Evolutionary conservation across 1,140 invertebrate genomes (phyloP).

Genomic region (Hesperophylax magnus): DNA sequence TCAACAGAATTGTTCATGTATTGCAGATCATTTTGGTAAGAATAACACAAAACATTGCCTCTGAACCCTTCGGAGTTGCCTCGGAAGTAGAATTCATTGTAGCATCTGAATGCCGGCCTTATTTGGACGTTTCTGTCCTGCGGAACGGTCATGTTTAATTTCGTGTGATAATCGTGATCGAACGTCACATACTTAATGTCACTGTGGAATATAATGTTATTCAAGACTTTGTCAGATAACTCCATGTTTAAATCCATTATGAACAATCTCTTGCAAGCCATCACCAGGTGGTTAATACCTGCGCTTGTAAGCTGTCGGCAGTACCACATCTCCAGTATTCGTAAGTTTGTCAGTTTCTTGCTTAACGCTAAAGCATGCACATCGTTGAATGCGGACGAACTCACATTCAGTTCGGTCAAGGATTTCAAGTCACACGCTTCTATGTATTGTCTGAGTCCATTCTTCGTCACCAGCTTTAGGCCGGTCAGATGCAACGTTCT

Average conservation of each 20-base stretch:
- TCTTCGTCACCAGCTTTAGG: slow-evolving; percentile 29
- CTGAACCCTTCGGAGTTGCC: slow-evolving; percentile 49
- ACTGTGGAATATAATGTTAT: slow-evolving; percentile 22
- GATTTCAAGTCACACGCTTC: slow-evolving; percentile 2
- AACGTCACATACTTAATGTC: slow-evolving; percentile 41
- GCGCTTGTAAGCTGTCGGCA: slow-evolving; percentile 23
- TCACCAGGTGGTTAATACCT: slow-evolving; percentile 18
- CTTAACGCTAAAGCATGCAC: slow-evolving; percentile 21
- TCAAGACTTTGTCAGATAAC: slow-evolving; percentile 15
- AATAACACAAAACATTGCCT: slow-evolving; percentile 46
- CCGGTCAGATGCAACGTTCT: slow-evolving; percentile 44
- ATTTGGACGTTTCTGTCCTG: slow-evolving; percentile 5
- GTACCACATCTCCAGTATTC: slow-evolving; percentile 49
- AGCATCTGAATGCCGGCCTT: slow-evolving; percentile 30
- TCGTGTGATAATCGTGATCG: not conserved
- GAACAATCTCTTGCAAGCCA: slow-evolving; percentile 25
- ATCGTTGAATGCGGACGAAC: slow-evolving; percentile 46
- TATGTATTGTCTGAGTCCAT: slow-evolving; percentile 39
- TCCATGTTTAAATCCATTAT: slow-evolving; percentile 49
- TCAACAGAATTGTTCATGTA: not conserved
- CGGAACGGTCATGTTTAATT: not conserved
- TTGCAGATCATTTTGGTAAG: slow-evolving; percentile 21
- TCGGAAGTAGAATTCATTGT: slow-evolving; percentile 35
- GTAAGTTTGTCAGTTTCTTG: slow-evolving; percentile 10
- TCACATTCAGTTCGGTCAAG: slow-evolving; percentile 49